Evolutionary conservation across 2,113 vertebrate genomes (phyloP).

Genomic region (Hippocampus abdominalis): DNA sequence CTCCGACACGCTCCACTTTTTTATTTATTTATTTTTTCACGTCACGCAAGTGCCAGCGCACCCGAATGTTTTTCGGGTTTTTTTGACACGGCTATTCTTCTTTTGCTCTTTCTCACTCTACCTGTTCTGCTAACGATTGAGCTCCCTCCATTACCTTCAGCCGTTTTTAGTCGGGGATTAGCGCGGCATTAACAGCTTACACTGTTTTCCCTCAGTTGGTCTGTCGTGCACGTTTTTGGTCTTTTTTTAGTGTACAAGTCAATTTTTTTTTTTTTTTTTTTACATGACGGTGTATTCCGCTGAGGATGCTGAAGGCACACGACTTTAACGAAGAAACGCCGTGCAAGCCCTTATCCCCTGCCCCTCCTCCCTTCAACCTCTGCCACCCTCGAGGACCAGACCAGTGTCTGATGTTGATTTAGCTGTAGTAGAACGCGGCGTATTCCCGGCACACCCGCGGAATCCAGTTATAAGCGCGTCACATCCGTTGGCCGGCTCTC

Average conservation of each 20-base stretch:
- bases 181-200: slow-evolving; percentile 67
- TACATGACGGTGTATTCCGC: slow-evolving; percentile 57
- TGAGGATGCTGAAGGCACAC: slow-evolving; percentile 46
- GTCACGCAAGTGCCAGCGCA: no score
- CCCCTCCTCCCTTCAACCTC: neutral
- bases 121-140: slow-evolving; percentile 48
- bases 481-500: slow-evolving; percentile 67
- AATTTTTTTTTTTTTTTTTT: slow-evolving; percentile 11
- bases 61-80: no score
- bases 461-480: slow-evolving; percentile 68
- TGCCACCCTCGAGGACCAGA: slow-evolving; percentile 43
- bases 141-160: slow-evolving; percentile 53
- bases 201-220: slow-evolving; percentile 61
- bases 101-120: slow-evolving; percentile 27
- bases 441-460: slow-evolving; percentile 58
- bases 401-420: slow-evolving; percentile 74
- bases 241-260: neutral
- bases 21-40: no score
- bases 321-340: neutral
- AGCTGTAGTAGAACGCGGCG: slow-evolving; percentile 55
- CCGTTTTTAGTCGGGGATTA: slow-evolving; percentile 68
- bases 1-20: no score
- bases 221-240: neutral
- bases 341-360: neutral
- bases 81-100: no score